Percentiles rank a stretch among this genome's conserved stretches.
phyloP scores from a whole-genome alignment of 2,113 vertebrate species.

The Aix galericulata region DNA sequence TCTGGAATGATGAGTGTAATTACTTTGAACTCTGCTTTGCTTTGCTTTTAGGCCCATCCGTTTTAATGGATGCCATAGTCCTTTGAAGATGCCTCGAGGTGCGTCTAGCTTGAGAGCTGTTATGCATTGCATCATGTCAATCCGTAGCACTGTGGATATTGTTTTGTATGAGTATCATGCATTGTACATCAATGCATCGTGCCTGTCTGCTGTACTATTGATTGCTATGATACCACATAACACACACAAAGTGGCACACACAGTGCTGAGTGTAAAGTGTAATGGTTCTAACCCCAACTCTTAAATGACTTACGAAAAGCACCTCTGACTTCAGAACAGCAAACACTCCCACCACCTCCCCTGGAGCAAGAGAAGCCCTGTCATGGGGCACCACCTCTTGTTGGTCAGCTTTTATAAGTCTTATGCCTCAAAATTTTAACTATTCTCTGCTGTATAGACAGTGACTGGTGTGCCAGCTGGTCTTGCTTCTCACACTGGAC shows the following conservation, averaged over 20 bases:
- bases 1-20: neutral
- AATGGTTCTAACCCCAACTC: neutral
- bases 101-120: neutral
- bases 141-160: conserved; percentile 39
- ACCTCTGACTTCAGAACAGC: neutral
- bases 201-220: conserved; percentile 29
- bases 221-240: neutral
- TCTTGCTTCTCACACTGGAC: neutral
- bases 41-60: conserved; percentile 12
- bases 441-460: neutral
- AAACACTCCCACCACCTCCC: neutral
- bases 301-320: neutral
- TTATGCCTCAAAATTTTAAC: neutral
- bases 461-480: neutral
- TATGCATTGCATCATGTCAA: conserved; percentile 17
- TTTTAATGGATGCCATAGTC: neutral
- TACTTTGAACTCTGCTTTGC: conserved; percentile 11
- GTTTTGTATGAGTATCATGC: neutral
- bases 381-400: neutral
- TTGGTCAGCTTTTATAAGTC: neutral
- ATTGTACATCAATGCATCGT: neutral
- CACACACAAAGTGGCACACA: neutral
- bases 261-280: neutral
- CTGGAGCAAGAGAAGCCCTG: neutral
- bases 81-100: conserved; percentile 21